phyloP scores from a whole-genome alignment of 2,113 vertebrate genomes.

The Rutilus rutilus region DNA sequence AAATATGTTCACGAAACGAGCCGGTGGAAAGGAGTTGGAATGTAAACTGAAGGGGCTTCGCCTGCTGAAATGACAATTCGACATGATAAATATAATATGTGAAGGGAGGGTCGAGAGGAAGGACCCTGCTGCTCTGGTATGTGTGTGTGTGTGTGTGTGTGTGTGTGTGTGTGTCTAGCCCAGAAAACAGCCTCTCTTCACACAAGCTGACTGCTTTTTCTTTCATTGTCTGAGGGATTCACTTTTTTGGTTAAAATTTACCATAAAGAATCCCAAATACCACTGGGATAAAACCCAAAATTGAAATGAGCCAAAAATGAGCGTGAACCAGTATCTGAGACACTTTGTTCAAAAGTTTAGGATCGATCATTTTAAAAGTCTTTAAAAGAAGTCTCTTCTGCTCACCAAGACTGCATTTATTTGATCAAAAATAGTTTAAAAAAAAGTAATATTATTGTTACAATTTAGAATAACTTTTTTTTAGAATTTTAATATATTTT shows the following conservation, averaged over 20 bases:
- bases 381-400: not conserved
- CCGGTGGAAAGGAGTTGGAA: slow-evolving; percentile 18
- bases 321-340: not conserved
- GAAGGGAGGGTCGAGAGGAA: slow-evolving; percentile 40
- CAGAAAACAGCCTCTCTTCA: not conserved
- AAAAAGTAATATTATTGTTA: not conserved
- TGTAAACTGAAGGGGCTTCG: not conserved
- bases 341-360: not conserved
- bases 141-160: not conserved
- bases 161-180: slow-evolving; percentile 26
- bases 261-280: slow-evolving; percentile 3
- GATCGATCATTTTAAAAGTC: not conserved
- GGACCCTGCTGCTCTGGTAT: slow-evolving; percentile 51
- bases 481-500: not conserved
- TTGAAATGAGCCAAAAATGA: not conserved
- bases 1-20: not conserved
- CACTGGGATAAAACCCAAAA: not conserved
- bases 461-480: not conserved
- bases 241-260: not conserved
- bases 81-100: slow-evolving; percentile 36
- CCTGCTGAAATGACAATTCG: slow-evolving; percentile 15
- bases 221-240: slow-evolving; percentile 1
- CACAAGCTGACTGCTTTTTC: slow-evolving; percentile 19
- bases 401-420: not conserved
- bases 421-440: not conserved